Evolutionary conservation across 2,888 invertebrate species (phyloP), one percentile per base, ranked within the genome.

Genomic region (Timandra comae): DNA sequence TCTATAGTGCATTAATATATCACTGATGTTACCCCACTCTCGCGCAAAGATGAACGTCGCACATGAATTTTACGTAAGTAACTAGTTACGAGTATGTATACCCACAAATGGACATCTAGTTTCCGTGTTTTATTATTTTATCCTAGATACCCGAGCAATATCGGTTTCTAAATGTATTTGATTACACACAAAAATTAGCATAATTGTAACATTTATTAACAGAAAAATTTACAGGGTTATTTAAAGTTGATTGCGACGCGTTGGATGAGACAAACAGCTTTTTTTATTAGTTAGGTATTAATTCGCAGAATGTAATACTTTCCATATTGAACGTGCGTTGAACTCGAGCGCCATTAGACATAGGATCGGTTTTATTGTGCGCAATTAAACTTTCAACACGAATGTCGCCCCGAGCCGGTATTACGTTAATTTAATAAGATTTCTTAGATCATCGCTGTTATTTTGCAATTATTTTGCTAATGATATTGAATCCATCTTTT

Each of bases 111-210:
- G 26, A 29, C 25, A 54, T 61, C 64, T 55, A 52, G 56, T 65
- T 68, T 57, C 24, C 46, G 57, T 63, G 57, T 61, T 62, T 67
- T 74, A 73, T 71, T 72, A 63, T 70, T 50, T 53, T 61, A 72
- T 71, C 67, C 71, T 68, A 70, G 60, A 62, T 70, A 62, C 49
- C 47, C 43, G 54, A 59, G 47, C 58, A 56, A 56, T 63, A 66
- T 66, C 55, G 57, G 52, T 58, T 58, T 60, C 61, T 57, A 64
- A 63, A 62, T 53, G 46, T 58, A 48, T 57, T 56, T 44, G 51
- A 55, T 49, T 55, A 54, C 53, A 49, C 35, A 38, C 25, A 25
- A 38, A n/a, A 29, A 55, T 54, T 52, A 43, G 43, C 51, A 52
- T 54, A 56, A 48, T 46, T 48, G 56, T 56, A 29, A 41, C 49